phyloP scores from a whole-genome alignment of 2,888 invertebrate species.

The Lamellibrachia columna region DNA sequence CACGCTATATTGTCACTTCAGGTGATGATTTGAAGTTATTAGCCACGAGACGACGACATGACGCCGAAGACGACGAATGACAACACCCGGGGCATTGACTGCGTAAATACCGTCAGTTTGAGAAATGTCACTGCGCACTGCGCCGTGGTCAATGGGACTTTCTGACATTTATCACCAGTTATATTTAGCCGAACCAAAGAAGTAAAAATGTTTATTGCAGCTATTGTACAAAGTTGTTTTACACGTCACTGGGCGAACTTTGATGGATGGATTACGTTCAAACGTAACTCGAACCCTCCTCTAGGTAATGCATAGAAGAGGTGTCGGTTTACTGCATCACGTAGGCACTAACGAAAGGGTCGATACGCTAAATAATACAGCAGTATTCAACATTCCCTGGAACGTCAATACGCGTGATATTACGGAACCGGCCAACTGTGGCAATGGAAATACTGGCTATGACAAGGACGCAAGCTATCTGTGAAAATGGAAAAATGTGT shows the following conservation, averaged over 20 bases:
- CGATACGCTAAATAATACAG: constrained; percentile 2
- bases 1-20: background rate
- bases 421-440: background rate
- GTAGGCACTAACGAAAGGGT: background rate
- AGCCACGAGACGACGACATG: background rate
- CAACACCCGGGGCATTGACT: background rate
- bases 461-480: background rate
- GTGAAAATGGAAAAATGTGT: background rate
- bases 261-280: background rate
- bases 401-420: background rate
- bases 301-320: too few species aligned
- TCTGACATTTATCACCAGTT: background rate
- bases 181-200: background rate
- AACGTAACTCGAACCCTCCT: background rate
- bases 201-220: background rate
- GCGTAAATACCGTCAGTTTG: background rate
- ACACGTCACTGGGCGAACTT: background rate
- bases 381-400: background rate
- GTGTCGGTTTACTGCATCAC: background rate
- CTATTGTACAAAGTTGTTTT: background rate
- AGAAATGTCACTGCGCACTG: background rate
- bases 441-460: background rate
- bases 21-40: background rate
- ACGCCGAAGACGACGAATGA: background rate
- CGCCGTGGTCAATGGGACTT: background rate